Evolutionary conservation across 2,888 invertebrate species (phyloP).

Genomic region (Rhaphigaster nebulosa): DNA sequence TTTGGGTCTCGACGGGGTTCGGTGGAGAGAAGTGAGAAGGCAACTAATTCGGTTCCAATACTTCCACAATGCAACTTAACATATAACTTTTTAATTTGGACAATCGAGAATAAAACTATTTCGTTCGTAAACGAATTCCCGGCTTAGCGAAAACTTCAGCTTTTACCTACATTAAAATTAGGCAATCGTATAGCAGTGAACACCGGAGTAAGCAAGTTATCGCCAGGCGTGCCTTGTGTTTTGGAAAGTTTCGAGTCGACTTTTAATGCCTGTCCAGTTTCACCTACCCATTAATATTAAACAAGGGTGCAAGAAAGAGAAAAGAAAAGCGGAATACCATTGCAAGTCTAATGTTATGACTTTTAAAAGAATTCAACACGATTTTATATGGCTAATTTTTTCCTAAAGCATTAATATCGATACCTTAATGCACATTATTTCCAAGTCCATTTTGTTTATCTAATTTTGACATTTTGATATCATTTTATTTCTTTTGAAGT

Average conservation of each 20-base stretch:
- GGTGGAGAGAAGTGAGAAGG: neutral
- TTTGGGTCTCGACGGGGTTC: neutral
- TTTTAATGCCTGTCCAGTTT: constrained; percentile 8
- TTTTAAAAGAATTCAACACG: neutral
- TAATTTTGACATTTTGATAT: no score
- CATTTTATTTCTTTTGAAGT: no score
- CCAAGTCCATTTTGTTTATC: no score
- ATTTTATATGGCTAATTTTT: neutral
- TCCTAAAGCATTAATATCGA: no score
- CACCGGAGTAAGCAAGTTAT: neutral
- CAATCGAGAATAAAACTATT: neutral
- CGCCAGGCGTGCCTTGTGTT: constrained; percentile 2
- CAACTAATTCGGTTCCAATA: neutral
- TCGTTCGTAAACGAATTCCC: neutral
- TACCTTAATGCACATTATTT: no score
- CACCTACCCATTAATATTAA: constrained; percentile 11
- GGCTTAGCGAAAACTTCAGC: neutral
- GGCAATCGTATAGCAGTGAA: neutral
- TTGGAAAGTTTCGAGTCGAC: neutral
- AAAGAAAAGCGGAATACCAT: neutral
- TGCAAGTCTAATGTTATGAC: neutral
- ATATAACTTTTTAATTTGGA: neutral
- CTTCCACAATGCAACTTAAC: neutral
- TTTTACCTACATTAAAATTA: neutral
- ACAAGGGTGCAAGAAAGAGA: constrained; percentile 41